These are phyloP conservation scores for Nomada lathburiana DNA, from an alignment of 2,888 invertebrate genomes.

Conservation along the genomic window DNA sequence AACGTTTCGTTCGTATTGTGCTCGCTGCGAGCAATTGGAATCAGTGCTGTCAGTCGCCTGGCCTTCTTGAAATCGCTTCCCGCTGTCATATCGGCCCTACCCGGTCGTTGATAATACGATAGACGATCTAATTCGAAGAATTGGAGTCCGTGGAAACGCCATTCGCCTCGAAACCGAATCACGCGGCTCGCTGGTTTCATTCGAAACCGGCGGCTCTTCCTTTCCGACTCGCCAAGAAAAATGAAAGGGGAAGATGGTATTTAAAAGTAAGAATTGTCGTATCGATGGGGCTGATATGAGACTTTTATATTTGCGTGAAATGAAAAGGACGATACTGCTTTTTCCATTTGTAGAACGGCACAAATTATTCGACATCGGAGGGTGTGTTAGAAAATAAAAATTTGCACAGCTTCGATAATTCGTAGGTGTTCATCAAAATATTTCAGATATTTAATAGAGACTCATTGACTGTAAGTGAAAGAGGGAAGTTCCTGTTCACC, in stretches of 20 bases:
- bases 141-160: slow-evolving; percentile 42
- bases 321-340: too few species aligned
- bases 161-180: slow-evolving; percentile 66
- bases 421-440: too few species aligned
- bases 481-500: too few species aligned
- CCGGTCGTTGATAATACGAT: slow-evolving; percentile 63
- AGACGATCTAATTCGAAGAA: slow-evolving; percentile 62
- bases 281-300: background rate
- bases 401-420: too few species aligned
- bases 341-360: too few species aligned
- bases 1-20: slow-evolving; percentile 26
- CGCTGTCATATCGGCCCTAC: slow-evolving; percentile 23
- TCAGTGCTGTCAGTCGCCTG: slow-evolving; percentile 32
- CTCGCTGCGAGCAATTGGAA: slow-evolving; percentile 30
- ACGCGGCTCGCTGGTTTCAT: slow-evolving; percentile 62
- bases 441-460: too few species aligned
- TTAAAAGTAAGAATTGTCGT: slow-evolving; percentile 13
- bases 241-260: background rate
- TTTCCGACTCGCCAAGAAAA: slow-evolving; percentile 25
- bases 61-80: slow-evolving; percentile 17
- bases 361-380: too few species aligned
- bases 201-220: slow-evolving; percentile 39
- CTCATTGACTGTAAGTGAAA: too few species aligned
- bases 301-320: too few species aligned
- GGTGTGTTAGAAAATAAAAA: too few species aligned